These are phyloP conservation scores for Bombycilla garrulus DNA, from an alignment of 2,113 vertebrate genomes.

Conservation along the genomic window DNA sequence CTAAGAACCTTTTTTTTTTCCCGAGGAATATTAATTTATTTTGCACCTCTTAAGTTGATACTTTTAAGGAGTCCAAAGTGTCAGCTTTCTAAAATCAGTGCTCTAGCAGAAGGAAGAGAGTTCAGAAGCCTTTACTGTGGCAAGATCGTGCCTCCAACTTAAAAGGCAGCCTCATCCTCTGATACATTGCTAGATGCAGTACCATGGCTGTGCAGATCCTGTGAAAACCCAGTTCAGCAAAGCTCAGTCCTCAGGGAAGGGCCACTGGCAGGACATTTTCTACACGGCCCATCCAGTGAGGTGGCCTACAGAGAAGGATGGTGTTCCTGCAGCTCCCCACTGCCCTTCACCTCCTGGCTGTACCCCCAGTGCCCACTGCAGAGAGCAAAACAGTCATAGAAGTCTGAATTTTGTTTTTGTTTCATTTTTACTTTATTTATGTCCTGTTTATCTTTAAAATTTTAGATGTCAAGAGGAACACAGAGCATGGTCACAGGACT, in stretches of 20 bases:
- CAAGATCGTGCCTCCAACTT: background rate
- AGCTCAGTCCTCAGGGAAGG: background rate
- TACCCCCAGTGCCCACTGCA: fast-evolving
- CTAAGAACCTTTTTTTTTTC: background rate
- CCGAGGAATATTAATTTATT: background rate
- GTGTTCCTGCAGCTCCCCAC: background rate
- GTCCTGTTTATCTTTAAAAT: background rate
- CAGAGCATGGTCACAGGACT: background rate
- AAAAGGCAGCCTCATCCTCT: background rate
- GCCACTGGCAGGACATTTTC: background rate
- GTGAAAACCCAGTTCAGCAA: background rate
- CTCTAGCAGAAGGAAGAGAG: background rate
- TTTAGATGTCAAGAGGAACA: background rate
- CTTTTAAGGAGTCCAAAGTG: background rate
- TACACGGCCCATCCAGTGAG: background rate
- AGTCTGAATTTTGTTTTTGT: background rate
- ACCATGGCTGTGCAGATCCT: background rate
- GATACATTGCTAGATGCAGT: too few relatives aligned
- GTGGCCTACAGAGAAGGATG: background rate
- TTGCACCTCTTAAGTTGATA: background rate
- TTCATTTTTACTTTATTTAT: background rate
- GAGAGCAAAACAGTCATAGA: background rate
- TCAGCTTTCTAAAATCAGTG: background rate
- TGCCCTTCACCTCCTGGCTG: background rate
- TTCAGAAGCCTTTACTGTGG: background rate